phyloP scores from a whole-genome alignment of 53 echinoderm and acorn worm genomes.

The Echinarachnius parma region DNA sequence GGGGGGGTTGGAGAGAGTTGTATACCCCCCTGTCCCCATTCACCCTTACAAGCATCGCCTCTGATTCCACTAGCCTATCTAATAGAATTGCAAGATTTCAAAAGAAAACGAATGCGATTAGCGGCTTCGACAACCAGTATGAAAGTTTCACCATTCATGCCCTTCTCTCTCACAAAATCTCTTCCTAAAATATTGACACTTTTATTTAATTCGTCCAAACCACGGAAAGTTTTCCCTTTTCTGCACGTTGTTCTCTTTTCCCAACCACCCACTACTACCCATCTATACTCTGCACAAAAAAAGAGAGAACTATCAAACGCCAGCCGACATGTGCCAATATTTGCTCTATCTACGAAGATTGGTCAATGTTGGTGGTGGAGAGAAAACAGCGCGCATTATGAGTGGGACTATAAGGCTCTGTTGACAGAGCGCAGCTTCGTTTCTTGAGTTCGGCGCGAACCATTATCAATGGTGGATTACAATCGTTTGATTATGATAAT shows the following conservation, averaged over 20 bases:
- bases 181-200: constrained; percentile 43
- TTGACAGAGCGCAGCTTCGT: neutral
- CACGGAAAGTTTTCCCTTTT: constrained; percentile 16
- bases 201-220: constrained; percentile 33
- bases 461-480: constrained; percentile 36
- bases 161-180: constrained; percentile 13
- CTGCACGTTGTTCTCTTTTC: constrained; percentile 3
- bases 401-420: neutral
- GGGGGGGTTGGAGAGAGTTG: too few species aligned
- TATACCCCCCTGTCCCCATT: too few species aligned
- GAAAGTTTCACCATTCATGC: constrained; percentile 21
- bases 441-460: constrained; percentile 1
- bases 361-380: neutral
- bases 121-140: constrained; percentile 29
- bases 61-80: too few species aligned
- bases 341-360: constrained; percentile 18
- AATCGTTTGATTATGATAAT: constrained; percentile 45
- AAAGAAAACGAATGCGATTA: constrained; percentile 34
- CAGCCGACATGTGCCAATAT: constrained; percentile 13
- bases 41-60: too few species aligned
- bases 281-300: neutral
- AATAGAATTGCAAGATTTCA: too few species aligned
- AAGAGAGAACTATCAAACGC: constrained; percentile 12
- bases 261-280: too few species aligned
- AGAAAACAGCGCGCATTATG: neutral